phyloP scores from a whole-genome alignment of 2,113 vertebrate genomes.

The Microcebus lehilahytsara region DNA sequence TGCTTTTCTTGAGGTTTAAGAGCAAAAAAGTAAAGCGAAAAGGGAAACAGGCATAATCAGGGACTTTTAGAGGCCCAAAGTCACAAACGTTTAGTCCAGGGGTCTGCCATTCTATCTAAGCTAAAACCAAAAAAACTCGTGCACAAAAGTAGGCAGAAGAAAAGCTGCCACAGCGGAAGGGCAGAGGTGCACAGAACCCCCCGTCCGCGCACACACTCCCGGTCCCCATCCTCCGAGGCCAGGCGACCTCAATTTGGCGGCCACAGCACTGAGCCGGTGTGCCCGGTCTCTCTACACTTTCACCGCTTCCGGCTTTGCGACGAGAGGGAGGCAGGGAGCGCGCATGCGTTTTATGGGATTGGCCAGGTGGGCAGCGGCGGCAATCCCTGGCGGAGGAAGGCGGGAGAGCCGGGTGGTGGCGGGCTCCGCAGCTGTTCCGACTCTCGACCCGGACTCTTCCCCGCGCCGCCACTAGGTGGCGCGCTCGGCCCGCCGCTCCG shows the following conservation, averaged over 20 bases:
- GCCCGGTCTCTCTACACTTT: not conserved
- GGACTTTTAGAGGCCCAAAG: not conserved
- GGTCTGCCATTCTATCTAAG: not conserved
- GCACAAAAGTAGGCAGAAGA: not conserved
- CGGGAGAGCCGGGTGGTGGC: accelerated
- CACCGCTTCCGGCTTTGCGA: not conserved
- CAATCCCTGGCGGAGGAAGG: accelerated
- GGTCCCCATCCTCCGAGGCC: no score
- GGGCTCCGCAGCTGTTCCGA: accelerated
- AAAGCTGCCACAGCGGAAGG: not conserved
- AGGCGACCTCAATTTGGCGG: not conserved
- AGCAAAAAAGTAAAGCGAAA: not conserved
- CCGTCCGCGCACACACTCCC: not conserved
- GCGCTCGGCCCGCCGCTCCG: not conserved
- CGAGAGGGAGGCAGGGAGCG: not conserved
- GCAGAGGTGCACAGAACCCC: not conserved
- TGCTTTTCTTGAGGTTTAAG: not conserved
- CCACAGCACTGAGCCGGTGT: not conserved
- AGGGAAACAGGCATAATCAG: not conserved
- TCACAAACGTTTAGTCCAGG: not conserved
- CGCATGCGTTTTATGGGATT: accelerated
- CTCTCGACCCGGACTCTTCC: not conserved
- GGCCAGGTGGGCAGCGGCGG: accelerated
- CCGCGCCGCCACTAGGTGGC: constrained; percentile 27
- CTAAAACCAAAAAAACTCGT: not conserved